Base-by-base conservation (phyloP, 2,797 vertebrate genomes). In the Darevskia mixta region DNA sequence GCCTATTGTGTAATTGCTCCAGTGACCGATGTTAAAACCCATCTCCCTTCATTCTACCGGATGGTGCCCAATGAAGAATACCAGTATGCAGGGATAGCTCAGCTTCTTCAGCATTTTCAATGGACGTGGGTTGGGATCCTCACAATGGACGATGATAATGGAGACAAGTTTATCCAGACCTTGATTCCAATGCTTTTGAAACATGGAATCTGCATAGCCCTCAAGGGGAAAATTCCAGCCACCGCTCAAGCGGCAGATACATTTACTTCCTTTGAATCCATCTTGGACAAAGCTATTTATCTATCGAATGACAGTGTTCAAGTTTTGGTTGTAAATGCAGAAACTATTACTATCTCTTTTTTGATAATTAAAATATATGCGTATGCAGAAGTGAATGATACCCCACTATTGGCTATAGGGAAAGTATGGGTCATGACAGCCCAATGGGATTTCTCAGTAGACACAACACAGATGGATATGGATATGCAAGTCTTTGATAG, bases 371-470 rank as follows among this genome's bases (percentile, higher is more conserved):
- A 49, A 49, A 49, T 49, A 49, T 49, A 49, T 49, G 49, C 49
- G 10, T 49, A 49, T 49, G 49, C 11, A 49, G 49, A 10, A 15
- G 11, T 4, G 49, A 9, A 13, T 3, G 3, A 4, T 13, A 49
- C 10, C 3, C 49, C 10, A 49, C 49, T 9, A 49, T 49, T 49
- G 10, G 41, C 67, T 58, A 0, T 86, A 9, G 35, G 41, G 25
- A 80, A 86, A 79, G 79, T 86, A 3, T 87, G 86, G 86, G 43
- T 87, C 27, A 82, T 87, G 79, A 87, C 86, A 66, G 86, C 79
- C 2, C 86, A 82, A 13, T 82, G 86, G 86, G 79, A 82, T 49
- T 87, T 87, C 80, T 67, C 86, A 20, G 10, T 29, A 82, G 29
- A 87, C 7, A 35, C 81, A 49, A 38, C 49, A 5, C 86, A 38